Evolutionary conservation across 2,113 vertebrate genomes (phyloP), one percentile per base, ranked within the genome.

Genomic region (Ctenomys sociabilis): DNA sequence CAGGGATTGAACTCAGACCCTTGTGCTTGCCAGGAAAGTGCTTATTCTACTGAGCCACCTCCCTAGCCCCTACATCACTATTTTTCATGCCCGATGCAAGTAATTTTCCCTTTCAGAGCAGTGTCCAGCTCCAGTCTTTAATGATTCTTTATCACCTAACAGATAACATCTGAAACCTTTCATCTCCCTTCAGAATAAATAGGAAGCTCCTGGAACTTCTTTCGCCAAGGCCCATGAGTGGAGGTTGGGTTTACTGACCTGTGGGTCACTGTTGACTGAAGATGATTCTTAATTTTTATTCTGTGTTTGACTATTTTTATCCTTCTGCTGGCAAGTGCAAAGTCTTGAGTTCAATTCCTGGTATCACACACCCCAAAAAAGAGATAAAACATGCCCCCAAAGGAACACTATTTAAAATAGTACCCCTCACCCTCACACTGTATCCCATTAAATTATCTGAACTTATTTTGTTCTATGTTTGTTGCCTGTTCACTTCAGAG

Each of bases 51-150:
- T n/a, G n/a, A n/a, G n/a, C n/a, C n/a, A n/a, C n/a, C n/a, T n/a
- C n/a, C n/a, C n/a, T n/a, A n/a, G n/a, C n/a, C n/a, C n/a, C n/a
- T 73, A 40, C 37, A 13, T 22, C 37, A 75, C 26, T 43, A 43
- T 17, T 30, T 52, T 66, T 32, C 30, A 72, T 5, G 9, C 26
- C 26, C 73, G 59, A 45, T 19, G 22, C 14, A 13, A 49, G 19
- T 90, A 83, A n/a, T 87, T 72, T 59, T 88, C 49, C 82, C 75
- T 93, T 40, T 93, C 49, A 87, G 30, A 70, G 93, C n/a, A 59
- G 40, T 63, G 2, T 83, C 61, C 52, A 68, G 52, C 45, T 91
- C 52, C 30, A 83, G 59, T 35, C 61, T 88, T 93, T 49, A 77
- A 45, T 78, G 30, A 90, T 61, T 90, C 35, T 78, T 16, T 10